Percentiles rank a stretch among this genome's conserved stretches.
phyloP scores from a whole-genome alignment of 1,140 invertebrate species.

The Aphelenchoides avenae region DNA sequence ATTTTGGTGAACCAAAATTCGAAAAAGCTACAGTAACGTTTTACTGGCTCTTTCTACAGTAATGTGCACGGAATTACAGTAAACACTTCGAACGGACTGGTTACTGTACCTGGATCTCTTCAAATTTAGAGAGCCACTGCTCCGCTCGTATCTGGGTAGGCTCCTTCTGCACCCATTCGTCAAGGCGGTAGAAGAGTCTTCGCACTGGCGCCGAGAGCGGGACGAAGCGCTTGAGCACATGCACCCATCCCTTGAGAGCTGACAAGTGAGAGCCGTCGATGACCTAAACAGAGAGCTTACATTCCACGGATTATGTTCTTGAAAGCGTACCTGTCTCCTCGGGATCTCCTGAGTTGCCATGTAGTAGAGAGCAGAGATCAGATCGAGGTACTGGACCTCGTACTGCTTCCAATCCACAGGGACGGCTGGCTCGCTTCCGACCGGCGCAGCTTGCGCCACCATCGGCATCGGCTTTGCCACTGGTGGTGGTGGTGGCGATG shows the following conservation, averaged over 20 bases:
- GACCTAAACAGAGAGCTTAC: no score
- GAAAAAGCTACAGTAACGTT: no score
- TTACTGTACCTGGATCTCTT: constrained; percentile 50
- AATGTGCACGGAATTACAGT: not conserved
- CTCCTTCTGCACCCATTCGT: constrained; percentile 48
- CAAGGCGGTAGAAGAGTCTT: constrained; percentile 51
- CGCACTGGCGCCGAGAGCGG: constrained; percentile 53
- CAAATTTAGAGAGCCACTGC: constrained; percentile 47
- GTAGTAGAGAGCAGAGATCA: constrained; percentile 30
- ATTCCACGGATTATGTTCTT: no score
- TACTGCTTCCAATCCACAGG: constrained; percentile 39
- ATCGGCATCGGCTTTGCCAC: no score
- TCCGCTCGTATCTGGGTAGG: constrained; percentile 38
- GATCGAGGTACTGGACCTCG: constrained; percentile 45
- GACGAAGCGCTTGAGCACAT: constrained; percentile 50
- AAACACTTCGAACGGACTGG: not conserved
- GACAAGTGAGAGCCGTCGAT: constrained; percentile 36
- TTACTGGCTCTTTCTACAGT: no score
- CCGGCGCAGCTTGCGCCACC: no score
- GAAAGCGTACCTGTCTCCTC: constrained; percentile 24
- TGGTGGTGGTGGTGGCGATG: no score
- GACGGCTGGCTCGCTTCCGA: not conserved
- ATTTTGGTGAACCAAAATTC: not conserved
- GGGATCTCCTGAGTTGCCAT: constrained; percentile 46
- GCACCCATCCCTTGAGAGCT: constrained; percentile 47